Conservation (phyloP, 2,113 vertebrate species). For the Copsychus sechellarum region DNA sequence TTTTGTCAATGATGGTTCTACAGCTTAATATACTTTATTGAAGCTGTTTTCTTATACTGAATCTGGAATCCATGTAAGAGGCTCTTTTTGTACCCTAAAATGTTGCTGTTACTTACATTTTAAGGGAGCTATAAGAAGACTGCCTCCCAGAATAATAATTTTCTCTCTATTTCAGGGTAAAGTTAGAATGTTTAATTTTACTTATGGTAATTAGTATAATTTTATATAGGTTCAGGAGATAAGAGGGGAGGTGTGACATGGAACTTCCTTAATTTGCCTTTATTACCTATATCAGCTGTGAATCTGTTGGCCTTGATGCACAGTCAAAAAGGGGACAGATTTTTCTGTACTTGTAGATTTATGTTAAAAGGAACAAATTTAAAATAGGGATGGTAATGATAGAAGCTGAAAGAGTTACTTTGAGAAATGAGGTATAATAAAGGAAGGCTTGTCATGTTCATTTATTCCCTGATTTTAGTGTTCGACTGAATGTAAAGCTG, state of each 20-base stretch:
- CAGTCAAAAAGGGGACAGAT: neutral
- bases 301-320: neutral
- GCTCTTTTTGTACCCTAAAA: neutral
- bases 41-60: neutral
- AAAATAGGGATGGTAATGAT: neutral
- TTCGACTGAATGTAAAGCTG: neutral
- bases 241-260: neutral
- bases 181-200: neutral
- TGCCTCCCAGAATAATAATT: neutral
- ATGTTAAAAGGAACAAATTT: neutral
- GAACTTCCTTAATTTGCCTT: conserved; percentile 20
- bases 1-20: neutral
- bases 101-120: neutral
- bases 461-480: neutral
- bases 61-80: neutral
- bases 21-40: neutral
- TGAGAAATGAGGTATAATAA: neutral
- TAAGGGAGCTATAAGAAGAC: neutral
- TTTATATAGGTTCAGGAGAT: neutral
- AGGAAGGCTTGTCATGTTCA: neutral
- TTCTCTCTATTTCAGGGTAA: conserved; percentile 5
- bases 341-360: neutral
- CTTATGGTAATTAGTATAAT: neutral
- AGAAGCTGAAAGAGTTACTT: neutral
- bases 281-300: neutral